Percentiles rank a stretch among this genome's conserved stretches.
Conservation (phyloP, 2,797 vertebrate species). For the Thamnophis elegans region DNA sequence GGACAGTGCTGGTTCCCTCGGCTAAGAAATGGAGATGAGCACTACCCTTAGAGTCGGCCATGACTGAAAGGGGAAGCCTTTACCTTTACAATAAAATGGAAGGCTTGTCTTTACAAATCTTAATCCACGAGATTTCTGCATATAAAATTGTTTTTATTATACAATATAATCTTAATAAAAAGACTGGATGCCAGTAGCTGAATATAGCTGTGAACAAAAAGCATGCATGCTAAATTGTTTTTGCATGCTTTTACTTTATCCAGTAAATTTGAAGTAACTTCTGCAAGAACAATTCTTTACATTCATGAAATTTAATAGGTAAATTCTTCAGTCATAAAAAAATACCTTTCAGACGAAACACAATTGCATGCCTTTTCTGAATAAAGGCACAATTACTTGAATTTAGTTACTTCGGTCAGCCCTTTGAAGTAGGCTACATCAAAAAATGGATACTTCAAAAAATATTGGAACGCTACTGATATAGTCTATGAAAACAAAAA, state of each 20-base stretch:
- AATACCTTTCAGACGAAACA: rapidly evolving
- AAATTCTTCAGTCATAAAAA: rapidly evolving
- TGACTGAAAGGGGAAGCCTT: background rate
- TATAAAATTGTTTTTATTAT: background rate
- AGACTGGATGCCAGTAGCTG: background rate
- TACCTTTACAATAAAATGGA: background rate
- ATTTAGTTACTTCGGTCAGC: background rate
- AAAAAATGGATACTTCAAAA: background rate
- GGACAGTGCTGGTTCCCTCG: background rate
- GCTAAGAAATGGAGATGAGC: background rate
- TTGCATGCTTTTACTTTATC: background rate
- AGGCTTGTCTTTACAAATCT: background rate
- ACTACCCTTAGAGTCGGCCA: background rate
- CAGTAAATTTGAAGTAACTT: background rate
- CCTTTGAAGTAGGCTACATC: background rate
- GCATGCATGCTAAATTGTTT: background rate
- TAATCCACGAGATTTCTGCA: background rate
- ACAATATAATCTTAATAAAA: rapidly evolving
- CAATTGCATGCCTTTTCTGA: rapidly evolving
- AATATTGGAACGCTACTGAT: background rate
- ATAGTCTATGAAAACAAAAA: background rate
- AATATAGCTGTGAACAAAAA: background rate
- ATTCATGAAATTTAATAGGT: too few relatives aligned
- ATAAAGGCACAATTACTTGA: background rate
- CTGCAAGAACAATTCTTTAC: background rate